These are phyloP conservation scores for Nestor notabilis DNA, from an alignment of 2,113 vertebrate species.

Conservation along the genomic window DNA sequence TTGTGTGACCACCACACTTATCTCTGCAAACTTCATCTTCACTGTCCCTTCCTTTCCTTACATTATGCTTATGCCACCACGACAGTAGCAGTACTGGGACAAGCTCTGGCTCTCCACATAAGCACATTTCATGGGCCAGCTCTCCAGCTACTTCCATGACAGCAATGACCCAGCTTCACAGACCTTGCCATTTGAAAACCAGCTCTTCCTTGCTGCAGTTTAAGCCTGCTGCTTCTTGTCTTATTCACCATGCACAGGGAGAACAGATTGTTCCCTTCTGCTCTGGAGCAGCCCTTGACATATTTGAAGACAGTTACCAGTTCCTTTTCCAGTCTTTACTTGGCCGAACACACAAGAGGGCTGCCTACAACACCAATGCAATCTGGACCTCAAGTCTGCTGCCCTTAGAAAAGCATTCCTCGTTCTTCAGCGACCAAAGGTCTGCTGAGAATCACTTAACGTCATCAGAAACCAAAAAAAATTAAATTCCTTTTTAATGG, in stretches of 20 bases:
- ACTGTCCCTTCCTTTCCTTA: background rate
- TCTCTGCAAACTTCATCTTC: background rate
- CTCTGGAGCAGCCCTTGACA: background rate
- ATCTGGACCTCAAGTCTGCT: background rate
- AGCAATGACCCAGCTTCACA: background rate
- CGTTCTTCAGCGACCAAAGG: background rate
- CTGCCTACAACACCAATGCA: background rate
- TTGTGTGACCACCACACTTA: background rate
- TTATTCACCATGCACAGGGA: background rate
- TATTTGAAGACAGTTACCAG: background rate
- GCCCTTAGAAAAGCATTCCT: background rate
- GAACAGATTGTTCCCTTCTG: background rate
- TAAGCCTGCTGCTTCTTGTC: background rate
- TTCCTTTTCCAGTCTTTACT: background rate
- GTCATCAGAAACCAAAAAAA: constrained; percentile 3
- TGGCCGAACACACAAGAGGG: background rate
- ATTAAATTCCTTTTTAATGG: constrained; percentile 27
- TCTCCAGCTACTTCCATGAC: background rate
- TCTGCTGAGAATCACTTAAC: background rate
- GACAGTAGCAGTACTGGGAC: background rate
- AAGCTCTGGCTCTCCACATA: background rate
- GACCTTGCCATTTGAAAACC: background rate
- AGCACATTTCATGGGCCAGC: background rate
- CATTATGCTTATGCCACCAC: background rate
- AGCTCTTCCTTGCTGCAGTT: background rate